These are phyloP conservation scores for Notolepis coatsorum DNA, from an alignment of 2,797 vertebrate genomes.

Conservation along the genomic window DNA sequence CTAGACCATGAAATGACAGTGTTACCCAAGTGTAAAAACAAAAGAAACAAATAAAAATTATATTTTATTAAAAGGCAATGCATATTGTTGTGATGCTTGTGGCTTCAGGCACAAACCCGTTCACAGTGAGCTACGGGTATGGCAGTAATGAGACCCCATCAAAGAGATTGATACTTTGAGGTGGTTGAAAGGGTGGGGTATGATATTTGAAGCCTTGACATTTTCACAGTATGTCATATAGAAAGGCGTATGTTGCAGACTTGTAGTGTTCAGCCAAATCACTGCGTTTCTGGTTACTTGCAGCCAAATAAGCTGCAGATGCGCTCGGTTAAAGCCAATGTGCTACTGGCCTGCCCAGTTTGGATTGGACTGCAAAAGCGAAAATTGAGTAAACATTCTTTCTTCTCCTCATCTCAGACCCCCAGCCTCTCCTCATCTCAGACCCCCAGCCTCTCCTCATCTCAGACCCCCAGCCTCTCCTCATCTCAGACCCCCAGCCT, in stretches of 20 bases:
- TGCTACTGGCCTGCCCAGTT: constrained; percentile 9
- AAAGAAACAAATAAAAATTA: too few species aligned
- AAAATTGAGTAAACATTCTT: too few species aligned
- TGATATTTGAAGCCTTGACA: neutral
- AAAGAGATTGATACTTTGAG: neutral
- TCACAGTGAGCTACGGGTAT: neutral
- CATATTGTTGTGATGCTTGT: constrained; percentile 37
- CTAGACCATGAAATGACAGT: neutral
- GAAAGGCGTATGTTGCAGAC: constrained; percentile 19
- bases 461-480: too few species aligned
- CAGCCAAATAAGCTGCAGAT: constrained; percentile 10
- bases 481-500: too few species aligned
- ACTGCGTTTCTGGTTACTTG: neutral
- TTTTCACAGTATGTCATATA: neutral
- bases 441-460: too few species aligned
- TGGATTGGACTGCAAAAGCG: neutral
- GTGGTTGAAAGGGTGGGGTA: neutral
- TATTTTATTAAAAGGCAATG: constrained; percentile 13
- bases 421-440: too few species aligned
- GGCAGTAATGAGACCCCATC: neutral
- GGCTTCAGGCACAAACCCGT: constrained; percentile 25
- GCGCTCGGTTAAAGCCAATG: too few species aligned
- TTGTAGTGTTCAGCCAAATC: constrained; percentile 5
- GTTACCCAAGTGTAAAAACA: constrained; percentile 14
- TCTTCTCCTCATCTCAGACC: too few species aligned